Percentiles rank a stretch among this genome's conserved stretches.
phyloP scores from a whole-genome alignment of 2,888 invertebrate genomes.

The Nemotelus nigrinus region DNA sequence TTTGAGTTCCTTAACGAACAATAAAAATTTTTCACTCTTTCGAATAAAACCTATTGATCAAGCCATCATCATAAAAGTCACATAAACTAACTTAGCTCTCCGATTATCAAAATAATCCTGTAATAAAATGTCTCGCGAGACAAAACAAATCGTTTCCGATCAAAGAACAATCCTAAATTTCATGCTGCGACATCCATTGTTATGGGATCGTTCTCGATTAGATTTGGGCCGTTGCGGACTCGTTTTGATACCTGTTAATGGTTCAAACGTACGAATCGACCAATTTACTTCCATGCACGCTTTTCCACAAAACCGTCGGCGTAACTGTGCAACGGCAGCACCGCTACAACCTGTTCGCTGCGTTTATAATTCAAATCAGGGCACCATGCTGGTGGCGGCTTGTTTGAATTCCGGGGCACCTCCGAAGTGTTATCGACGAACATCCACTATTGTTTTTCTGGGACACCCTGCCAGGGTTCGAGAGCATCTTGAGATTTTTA shows the following conservation, averaged over 20 bases:
- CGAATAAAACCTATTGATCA: neutral
- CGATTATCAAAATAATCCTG: slow-evolving; percentile 1
- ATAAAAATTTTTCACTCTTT: neutral
- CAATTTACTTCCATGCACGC: slow-evolving; percentile 7
- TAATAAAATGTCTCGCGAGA: slow-evolving; percentile 14
- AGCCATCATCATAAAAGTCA: slow-evolving; percentile 29
- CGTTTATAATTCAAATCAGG: slow-evolving; percentile 39
- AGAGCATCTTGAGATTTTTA: neutral
- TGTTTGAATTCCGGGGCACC: slow-evolving; percentile 38
- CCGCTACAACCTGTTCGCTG: slow-evolving; percentile 23
- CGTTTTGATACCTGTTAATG: slow-evolving; percentile 9
- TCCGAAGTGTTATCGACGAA: slow-evolving; percentile 35
- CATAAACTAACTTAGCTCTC: slow-evolving; percentile 1
- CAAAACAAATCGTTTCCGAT: slow-evolving; percentile 32
- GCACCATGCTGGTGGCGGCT: slow-evolving; percentile 32
- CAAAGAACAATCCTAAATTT: slow-evolving; percentile 9
- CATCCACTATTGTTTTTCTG: slow-evolving; percentile 33
- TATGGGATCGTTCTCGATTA: neutral
- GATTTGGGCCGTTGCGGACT: neutral
- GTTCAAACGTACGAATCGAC: slow-evolving; percentile 5
- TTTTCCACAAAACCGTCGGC: neutral
- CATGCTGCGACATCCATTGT: neutral
- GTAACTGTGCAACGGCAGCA: slow-evolving; percentile 23
- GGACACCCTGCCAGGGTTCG: slow-evolving; percentile 7
- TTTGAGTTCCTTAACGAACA: neutral